Evolutionary conservation across 2,888 invertebrate genomes (phyloP).

Genomic region (Aphrophora alni): DNA sequence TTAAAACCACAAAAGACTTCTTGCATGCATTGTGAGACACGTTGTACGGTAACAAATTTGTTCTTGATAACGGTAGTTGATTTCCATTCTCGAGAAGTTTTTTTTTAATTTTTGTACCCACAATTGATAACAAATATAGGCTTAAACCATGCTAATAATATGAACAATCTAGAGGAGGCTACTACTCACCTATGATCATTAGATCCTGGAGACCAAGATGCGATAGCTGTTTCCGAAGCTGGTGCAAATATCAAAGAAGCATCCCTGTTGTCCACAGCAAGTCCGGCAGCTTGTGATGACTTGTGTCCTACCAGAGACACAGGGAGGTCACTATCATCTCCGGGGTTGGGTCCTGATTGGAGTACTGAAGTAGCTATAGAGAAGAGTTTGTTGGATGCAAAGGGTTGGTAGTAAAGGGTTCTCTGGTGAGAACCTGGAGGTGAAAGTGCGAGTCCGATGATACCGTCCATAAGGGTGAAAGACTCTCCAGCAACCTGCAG

Average conservation of each 20-base stretch:
- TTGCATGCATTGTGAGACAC: too few relatives aligned
- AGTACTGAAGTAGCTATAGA: slow-evolving; percentile 77
- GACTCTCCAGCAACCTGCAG: slow-evolving; percentile 67
- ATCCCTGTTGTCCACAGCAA: slow-evolving; percentile 74
- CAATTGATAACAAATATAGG: too few relatives aligned
- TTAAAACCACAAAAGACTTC: too few relatives aligned
- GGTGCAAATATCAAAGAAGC: slow-evolving; percentile 81
- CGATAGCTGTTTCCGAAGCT: slow-evolving; percentile 79
- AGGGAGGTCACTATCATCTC: slow-evolving; percentile 73
- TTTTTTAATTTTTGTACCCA: too few relatives aligned
- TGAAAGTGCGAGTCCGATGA: slow-evolving; percentile 74
- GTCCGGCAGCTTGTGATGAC: slow-evolving; percentile 81
- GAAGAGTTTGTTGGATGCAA: slow-evolving; percentile 78
- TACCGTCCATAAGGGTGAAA: slow-evolving; percentile 77
- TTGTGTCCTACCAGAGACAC: slow-evolving; percentile 81
- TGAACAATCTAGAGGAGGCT: too few relatives aligned
- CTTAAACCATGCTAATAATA: too few relatives aligned
- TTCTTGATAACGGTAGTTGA: too few relatives aligned
- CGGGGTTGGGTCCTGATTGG: slow-evolving; percentile 71
- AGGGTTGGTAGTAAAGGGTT: slow-evolving; percentile 72
- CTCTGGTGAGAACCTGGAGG: slow-evolving; percentile 61
- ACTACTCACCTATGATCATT: slow-evolving; percentile 70
- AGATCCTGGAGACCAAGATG: slow-evolving; percentile 77
- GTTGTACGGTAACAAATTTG: too few relatives aligned
- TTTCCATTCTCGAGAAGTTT: too few relatives aligned